phyloP scores from a whole-genome alignment of 2,888 invertebrate species.

The Proisotoma minuta region DNA sequence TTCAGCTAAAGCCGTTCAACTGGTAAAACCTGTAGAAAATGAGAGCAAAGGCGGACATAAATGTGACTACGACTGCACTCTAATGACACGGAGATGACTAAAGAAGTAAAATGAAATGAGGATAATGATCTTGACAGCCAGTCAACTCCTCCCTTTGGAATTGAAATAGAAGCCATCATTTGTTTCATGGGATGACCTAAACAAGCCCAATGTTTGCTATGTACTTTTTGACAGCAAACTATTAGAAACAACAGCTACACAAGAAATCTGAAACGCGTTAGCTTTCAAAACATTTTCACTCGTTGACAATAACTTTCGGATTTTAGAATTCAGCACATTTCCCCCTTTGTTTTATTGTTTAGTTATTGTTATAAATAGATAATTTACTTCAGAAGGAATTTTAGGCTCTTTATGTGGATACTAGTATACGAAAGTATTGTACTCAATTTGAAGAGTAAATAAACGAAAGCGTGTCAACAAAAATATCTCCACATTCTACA shows the following conservation, averaged over 20 bases:
- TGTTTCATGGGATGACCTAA: background rate
- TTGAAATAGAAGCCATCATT: slow-evolving; percentile 1
- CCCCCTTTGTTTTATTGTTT: no score
- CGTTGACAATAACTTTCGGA: background rate
- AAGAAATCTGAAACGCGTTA: background rate
- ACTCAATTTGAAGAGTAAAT: no score
- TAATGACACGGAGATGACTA: background rate
- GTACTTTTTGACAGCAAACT: background rate
- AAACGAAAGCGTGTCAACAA: no score
- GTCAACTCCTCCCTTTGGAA: slow-evolving; percentile 6
- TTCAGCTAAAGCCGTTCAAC: no score
- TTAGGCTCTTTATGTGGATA: no score
- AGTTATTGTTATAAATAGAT: no score
- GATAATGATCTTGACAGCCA: slow-evolving; percentile 3
- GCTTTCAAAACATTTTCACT: background rate
- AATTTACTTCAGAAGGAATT: no score
- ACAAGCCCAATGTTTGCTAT: background rate
- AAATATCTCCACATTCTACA: no score
- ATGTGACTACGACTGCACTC: background rate
- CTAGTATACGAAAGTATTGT: no score
- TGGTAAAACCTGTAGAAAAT: no score
- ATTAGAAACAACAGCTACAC: background rate
- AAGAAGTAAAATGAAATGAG: background rate
- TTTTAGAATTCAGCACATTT: no score
- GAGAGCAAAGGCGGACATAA: no score